These are phyloP conservation scores for Nasonia giraulti DNA, from an alignment of 1,140 invertebrate species.

Conservation along the genomic window DNA sequence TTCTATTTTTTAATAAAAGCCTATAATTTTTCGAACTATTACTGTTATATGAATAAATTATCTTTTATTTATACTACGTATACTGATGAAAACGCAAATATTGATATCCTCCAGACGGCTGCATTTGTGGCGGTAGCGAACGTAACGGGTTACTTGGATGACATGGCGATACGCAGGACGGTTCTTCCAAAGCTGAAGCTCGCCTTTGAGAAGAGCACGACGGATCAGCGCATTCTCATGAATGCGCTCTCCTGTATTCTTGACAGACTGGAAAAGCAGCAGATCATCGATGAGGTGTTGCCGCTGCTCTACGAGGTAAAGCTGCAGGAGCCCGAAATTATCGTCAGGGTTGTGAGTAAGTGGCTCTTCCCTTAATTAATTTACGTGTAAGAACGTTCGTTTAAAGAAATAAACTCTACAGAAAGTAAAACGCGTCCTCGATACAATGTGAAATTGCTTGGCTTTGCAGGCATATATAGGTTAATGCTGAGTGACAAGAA, in stretches of 20 bases:
- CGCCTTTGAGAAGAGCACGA: constrained; percentile 90
- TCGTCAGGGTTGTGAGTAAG: constrained; percentile 89
- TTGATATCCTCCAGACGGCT: constrained; percentile 80
- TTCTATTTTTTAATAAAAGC: not conserved
- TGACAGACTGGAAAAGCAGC: constrained; percentile 88
- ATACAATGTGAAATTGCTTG: not conserved
- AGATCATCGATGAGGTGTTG: constrained; percentile 94
- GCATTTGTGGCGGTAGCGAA: constrained; percentile 91
- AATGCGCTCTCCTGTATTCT: constrained; percentile 87
- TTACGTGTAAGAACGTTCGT: no score
- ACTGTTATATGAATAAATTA: no score
- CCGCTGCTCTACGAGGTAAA: constrained; percentile 92
- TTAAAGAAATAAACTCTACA: not conserved
- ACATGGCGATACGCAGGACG: constrained; percentile 86
- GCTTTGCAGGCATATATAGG: constrained; percentile 89
- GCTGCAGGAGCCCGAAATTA: constrained; percentile 89
- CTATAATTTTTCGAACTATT: no score
- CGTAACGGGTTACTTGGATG: constrained; percentile 89
- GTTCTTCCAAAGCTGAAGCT: constrained; percentile 91
- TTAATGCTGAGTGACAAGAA: constrained; percentile 93
- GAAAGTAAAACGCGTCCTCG: not conserved
- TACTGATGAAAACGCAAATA: not conserved
- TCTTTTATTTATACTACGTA: not conserved
- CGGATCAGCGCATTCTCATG: constrained; percentile 84
- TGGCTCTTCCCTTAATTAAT: constrained; percentile 60